Conservation (phyloP, 2,113 vertebrate species). For the Onychostruthus taczanowskii region DNA sequence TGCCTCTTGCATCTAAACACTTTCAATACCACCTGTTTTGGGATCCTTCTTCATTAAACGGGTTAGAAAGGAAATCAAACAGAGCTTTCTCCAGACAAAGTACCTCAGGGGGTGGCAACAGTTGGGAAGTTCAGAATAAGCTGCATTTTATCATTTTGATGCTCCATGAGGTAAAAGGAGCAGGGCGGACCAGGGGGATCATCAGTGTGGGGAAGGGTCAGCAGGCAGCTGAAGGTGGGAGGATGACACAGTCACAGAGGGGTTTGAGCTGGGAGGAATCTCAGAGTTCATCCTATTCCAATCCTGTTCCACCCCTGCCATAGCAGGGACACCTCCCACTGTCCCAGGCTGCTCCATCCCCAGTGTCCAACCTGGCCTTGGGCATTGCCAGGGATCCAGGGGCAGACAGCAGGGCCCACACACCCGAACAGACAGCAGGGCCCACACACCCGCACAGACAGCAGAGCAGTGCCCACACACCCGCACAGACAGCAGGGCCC, state of each 20-base stretch:
- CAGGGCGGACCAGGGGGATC: neutral
- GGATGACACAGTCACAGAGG: neutral
- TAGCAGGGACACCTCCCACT: neutral
- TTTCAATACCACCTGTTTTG: slow-evolving; percentile 56
- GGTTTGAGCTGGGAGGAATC: neutral
- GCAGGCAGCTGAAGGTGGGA: neutral
- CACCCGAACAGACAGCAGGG: too few species aligned
- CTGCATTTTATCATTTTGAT: neutral
- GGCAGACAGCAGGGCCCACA: neutral
- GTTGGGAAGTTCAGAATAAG: neutral
- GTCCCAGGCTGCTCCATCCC: neutral
- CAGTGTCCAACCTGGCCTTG: neutral
- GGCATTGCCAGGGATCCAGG: neutral
- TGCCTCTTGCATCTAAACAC: slow-evolving; percentile 12
- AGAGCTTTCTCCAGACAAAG: slow-evolving; percentile 21
- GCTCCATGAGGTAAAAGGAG: rapidly evolving
- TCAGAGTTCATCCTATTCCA: rapidly evolving
- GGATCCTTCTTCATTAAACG: slow-evolving; percentile 50
- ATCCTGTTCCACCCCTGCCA: rapidly evolving
- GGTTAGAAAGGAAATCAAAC: slow-evolving; percentile 47
- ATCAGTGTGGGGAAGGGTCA: rapidly evolving
- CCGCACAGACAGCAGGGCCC: too few species aligned
- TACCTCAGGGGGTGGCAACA: neutral
- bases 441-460: too few species aligned
- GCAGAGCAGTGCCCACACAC: too few species aligned